A percentile compares a stretch with the other conserved stretches of the same genome.
phyloP scores from a whole-genome alignment of 2,797 vertebrate genomes.

The Mus caroli region DNA sequence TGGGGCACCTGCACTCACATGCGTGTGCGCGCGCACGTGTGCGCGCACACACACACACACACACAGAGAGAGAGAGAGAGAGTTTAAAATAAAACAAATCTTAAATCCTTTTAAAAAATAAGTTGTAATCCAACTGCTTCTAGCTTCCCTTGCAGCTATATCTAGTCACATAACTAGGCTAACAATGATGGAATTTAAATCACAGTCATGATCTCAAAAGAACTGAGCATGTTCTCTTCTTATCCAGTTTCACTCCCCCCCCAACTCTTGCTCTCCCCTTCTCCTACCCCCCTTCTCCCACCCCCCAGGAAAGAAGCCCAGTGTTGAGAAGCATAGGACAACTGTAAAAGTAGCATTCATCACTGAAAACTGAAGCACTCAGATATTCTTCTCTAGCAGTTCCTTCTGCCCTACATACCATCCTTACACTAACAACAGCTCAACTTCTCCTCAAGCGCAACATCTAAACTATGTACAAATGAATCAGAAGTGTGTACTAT shows the following conservation, averaged over 20 bases:
- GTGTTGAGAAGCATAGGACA: neutral
- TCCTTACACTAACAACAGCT: neutral
- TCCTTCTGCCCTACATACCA: neutral
- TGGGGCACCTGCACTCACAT: neutral
- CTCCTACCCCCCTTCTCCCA: too few relatives aligned
- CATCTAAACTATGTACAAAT: neutral
- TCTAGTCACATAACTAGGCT: neutral
- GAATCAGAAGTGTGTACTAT: neutral
- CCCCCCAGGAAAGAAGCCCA: neutral
- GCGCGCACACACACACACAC: neutral
- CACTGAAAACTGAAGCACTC: neutral
- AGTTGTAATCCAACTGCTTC: neutral
- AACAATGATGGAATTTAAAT: neutral
- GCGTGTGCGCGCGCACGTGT: too few relatives aligned
- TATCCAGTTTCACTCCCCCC: neutral
- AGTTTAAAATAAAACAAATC: neutral
- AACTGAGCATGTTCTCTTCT: neutral
- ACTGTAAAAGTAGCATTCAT: neutral
- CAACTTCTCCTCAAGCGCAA: neutral
- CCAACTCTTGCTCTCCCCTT: neutral
- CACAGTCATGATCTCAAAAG: neutral
- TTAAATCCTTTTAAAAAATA: neutral
- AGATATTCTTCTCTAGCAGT: neutral
- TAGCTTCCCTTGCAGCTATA: slow-evolving; percentile 55
- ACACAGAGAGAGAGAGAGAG: neutral